Evolutionary conservation across 2,113 vertebrate genomes (phyloP).

Genomic region (Pyrgilauda ruficollis): DNA sequence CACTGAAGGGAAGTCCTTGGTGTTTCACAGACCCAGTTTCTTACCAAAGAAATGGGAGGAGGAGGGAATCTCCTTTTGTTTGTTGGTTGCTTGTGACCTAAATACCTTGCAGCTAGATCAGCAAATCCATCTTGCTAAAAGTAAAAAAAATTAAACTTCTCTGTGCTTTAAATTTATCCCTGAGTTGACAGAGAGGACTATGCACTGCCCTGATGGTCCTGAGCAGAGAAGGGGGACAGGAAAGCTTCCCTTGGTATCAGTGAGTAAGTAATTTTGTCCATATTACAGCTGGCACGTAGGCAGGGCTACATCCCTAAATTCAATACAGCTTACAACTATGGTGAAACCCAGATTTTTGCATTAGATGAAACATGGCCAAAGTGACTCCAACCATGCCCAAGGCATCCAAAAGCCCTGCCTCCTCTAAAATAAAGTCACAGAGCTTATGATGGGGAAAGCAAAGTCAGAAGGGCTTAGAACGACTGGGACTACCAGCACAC

Average conservation of each 20-base stretch:
- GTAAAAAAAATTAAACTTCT: background rate
- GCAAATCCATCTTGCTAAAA: slow-evolving; percentile 21
- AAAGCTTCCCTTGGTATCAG: background rate
- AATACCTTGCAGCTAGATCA: slow-evolving; percentile 30
- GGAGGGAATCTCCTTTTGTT: slow-evolving; percentile 39
- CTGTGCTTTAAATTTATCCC: background rate
- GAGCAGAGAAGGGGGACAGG: background rate
- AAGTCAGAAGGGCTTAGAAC: background rate
- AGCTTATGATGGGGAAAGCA: background rate
- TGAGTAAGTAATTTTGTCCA: background rate
- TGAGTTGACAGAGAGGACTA: background rate
- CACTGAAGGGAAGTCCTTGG: slow-evolving; percentile 27
- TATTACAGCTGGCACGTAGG: background rate
- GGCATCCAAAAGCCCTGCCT: background rate
- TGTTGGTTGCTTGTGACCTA: slow-evolving; percentile 20
- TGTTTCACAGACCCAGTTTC: slow-evolving; percentile 6
- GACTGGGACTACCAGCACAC: background rate
- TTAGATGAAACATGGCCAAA: background rate
- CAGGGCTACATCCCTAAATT: background rate
- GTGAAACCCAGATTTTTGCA: background rate
- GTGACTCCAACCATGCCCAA: background rate
- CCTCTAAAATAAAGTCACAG: background rate
- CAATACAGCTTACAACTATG: background rate
- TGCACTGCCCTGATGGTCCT: background rate
- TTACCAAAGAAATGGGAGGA: slow-evolving; percentile 12